A percentile compares a stretch with the other conserved stretches of the same genome.
Conservation (phyloP, 2,797 vertebrate genomes). For the Trachops cirrhosus region DNA sequence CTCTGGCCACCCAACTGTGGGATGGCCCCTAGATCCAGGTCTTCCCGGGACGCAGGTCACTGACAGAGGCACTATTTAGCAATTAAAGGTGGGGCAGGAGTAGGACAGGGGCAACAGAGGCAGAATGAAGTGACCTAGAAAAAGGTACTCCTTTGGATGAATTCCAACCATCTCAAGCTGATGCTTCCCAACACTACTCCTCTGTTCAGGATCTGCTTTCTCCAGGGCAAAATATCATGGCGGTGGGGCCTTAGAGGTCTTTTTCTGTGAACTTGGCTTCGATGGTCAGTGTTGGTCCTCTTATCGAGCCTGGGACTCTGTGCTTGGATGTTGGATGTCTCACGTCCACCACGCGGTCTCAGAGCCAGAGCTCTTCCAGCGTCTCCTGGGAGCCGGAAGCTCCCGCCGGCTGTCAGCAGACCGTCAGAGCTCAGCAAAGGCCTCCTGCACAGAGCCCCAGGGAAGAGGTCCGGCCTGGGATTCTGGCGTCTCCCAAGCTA, state of each 20-base stretch:
- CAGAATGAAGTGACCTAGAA: neutral
- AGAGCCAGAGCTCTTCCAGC: neutral
- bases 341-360: rapidly evolving
- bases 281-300: neutral
- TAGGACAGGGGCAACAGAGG: neutral
- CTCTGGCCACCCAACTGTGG: neutral
- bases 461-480: neutral
- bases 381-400: neutral
- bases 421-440: too few relatives aligned
- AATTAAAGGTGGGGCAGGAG: neutral
- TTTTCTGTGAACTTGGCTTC: conserved; percentile 21
- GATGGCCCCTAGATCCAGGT: neutral
- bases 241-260: neutral
- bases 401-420: neutral
- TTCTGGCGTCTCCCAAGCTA: neutral
- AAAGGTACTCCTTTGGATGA: neutral
- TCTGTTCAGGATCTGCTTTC: neutral
- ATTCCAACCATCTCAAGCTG: neutral
- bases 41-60: neutral
- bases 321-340: neutral
- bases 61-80: neutral
- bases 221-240: neutral
- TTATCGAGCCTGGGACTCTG: neutral
- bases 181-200: rapidly evolving
- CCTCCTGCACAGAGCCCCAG: neutral